Evolutionary conservation across 1,140 invertebrate genomes (phyloP), one percentile per base, ranked within the genome.

Genomic region (Asobara japonica): DNA sequence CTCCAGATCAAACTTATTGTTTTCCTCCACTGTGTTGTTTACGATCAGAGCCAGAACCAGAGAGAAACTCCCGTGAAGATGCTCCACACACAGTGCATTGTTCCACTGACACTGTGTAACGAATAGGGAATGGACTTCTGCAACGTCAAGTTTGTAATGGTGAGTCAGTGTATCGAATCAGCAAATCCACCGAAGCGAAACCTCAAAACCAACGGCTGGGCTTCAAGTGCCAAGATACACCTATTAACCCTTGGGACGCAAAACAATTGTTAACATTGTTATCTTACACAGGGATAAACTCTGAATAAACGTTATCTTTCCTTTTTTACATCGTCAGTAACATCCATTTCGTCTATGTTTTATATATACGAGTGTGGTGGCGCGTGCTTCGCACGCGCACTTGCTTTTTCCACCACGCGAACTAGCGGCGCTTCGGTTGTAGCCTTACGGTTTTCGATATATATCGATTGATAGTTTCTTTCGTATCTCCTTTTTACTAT

Each of bases 71-170:
- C 8, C 41, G 41, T 18, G 41, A 45, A 45, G 13, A 45, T 45
- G 41, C n/a, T 2, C 41, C 41, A 7, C 41, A 45, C 36, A 38
- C 41, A 16, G n/a, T 45, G n/a, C n/a, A 45, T 18, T 0, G 25
- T 62, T 62, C 16, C 11, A 16, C 13, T 33, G 3, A 33, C 60
- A 33, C 1, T 33, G 11, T 33, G 29, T 62, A 62, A 31, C 60
- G 0, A 62, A 62, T 29, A 29, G 27, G 27, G 29, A n/a, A n/a
- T n/a, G n/a, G n/a, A n/a, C n/a, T n/a, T n/a, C n/a, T n/a, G 30
- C 31, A 62, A 62, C 29, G 16, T 18, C 10, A 60, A 60, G 27
- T 62, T 62, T 62, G 13, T 62, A 62, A 62, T 27, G n/a, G 29
- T 16, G 27, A 30, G 25, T 62, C 29, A 62, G 60, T 20, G 60